Evolutionary conservation across 2,888 invertebrate species (phyloP), one percentile per base, ranked within the genome.

Genomic region (Melanchra persicariae): DNA sequence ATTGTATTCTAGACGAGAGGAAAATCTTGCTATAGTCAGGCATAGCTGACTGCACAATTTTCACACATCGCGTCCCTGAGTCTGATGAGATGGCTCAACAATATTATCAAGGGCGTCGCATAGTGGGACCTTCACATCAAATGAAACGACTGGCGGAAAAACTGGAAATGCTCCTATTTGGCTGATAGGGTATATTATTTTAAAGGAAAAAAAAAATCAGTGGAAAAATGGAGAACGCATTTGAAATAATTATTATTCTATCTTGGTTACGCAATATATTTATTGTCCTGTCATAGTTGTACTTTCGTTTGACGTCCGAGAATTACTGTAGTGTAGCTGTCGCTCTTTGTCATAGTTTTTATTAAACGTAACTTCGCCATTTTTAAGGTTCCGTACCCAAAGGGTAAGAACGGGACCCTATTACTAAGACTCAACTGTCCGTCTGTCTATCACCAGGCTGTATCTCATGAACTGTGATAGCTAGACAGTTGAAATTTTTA

Each of bases 1-100:
- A 1, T 1, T 1, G 1, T 57, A 6, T 72, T 55, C 19, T 65
- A 15, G 49, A 34, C 63, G 22, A 34, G 22, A 49, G 22, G 7
- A 34, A 64, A 49, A 65, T 51, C 45, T 37, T 45, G 37, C 9
- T 6, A n/a, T 22, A 4, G 45, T 45, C 19, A 26, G 1, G 22
- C 61, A 51, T 49, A 65, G 66, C 30, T 73, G 51, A 34, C 26
- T 73, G 66, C 8, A 30, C 72, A 66, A 74, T 74, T 57, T 57
- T 51, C 26, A 66, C 37, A 66, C 74, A 51, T 47, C 57, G 34
- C 54, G 72, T 22, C 55, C 34, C 19, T 52, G 45, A 74, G 19
- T 26, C 45, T 10, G 26, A 40, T 40, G 30, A 51, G 34, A 64
- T 45, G 49, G 34, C 26, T 74, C 22, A 65, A 22, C 67, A 73